A percentile compares a stretch with the other conserved stretches of the same genome.
Conservation (phyloP, 1,140 invertebrate genomes). For the Drosophila teissieri region DNA sequence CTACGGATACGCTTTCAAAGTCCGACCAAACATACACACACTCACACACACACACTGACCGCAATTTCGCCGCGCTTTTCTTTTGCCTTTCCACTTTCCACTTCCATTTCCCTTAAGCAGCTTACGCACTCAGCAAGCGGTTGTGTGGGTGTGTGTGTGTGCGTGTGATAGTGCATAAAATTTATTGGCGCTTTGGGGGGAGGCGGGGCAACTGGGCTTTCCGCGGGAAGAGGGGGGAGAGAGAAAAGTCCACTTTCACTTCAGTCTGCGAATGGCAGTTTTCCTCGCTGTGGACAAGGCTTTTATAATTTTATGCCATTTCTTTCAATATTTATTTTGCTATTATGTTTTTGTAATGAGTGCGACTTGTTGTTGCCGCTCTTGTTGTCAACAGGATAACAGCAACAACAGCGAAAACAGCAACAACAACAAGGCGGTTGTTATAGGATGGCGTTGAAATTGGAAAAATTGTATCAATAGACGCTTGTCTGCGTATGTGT, state of each 20-base stretch:
- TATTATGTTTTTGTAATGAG: constrained; percentile 83
- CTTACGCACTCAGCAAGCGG: constrained; percentile 57
- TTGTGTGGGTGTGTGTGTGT: constrained; percentile 47
- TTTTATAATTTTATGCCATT: constrained; percentile 83
- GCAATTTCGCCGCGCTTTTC: constrained; percentile 5
- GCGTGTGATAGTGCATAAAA: constrained; percentile 78
- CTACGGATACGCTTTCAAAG: constrained; percentile 48
- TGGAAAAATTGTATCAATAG: constrained; percentile 79
- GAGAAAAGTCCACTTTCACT: constrained; percentile 27
- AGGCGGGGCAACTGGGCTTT: constrained; percentile 21
- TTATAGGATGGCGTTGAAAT: constrained; percentile 75
- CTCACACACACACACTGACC: constrained; percentile 19
- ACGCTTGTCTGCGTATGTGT: constrained; percentile 41
- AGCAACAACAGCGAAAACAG: constrained; percentile 31
- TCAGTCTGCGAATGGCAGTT: constrained; percentile 62
- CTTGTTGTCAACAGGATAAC: constrained; percentile 46
- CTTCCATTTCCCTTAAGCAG: constrained; percentile 56
- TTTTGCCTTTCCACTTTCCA: constrained; percentile 1
- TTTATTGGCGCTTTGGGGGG: constrained; percentile 78
- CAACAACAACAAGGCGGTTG: constrained; percentile 31
- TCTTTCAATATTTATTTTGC: constrained; percentile 82
- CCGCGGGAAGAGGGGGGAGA: not conserved
- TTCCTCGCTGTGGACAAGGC: constrained; percentile 51
- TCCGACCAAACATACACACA: constrained; percentile 43
- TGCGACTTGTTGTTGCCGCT: constrained; percentile 40